Conservation (phyloP, 2,888 invertebrate genomes). For the Acrobasis consociella region DNA sequence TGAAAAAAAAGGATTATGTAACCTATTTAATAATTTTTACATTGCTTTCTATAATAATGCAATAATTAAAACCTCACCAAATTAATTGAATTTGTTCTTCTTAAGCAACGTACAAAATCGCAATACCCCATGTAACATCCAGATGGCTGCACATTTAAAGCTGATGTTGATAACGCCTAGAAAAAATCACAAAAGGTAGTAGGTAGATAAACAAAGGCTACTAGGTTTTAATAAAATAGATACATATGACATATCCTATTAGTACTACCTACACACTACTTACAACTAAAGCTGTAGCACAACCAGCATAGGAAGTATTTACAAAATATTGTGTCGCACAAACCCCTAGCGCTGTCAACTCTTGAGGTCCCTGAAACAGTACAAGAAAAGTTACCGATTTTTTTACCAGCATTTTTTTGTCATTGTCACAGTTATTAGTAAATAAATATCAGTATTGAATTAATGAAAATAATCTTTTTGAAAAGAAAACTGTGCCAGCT, state of each 20-base stretch:
- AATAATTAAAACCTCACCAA: slow-evolving; percentile 61
- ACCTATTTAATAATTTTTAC: too few relatives aligned
- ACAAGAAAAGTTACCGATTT: slow-evolving; percentile 21
- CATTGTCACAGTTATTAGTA: too few relatives aligned
- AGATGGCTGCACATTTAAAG: slow-evolving; percentile 71
- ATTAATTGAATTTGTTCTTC: slow-evolving; percentile 80
- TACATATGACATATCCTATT: too few relatives aligned
- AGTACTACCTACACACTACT: slow-evolving; percentile 28
- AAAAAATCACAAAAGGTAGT: slow-evolving; percentile 18
- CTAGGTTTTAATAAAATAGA: too few relatives aligned
- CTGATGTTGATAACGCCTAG: slow-evolving; percentile 69
- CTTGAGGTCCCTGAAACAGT: slow-evolving; percentile 75
- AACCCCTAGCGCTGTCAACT: slow-evolving; percentile 74
- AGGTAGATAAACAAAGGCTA: too few relatives aligned
- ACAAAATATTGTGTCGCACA: slow-evolving; percentile 81
- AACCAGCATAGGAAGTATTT: slow-evolving; percentile 75
- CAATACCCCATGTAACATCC: slow-evolving; percentile 84
- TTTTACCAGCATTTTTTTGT: not conserved
- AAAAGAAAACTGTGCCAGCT: too few relatives aligned
- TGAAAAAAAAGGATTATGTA: slow-evolving; percentile 44
- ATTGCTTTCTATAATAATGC: too few relatives aligned
- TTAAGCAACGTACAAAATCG: slow-evolving; percentile 83
- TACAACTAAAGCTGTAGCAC: slow-evolving; percentile 78
- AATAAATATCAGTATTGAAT: too few relatives aligned
- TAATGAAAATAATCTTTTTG: too few relatives aligned